These are phyloP conservation scores for Ovis aries DNA, from an alignment of 2,113 vertebrate genomes.

Conservation along the genomic window ARS-UI_Ramb_v3.0 NC_056057.1:91523501-91524000, in stretches of 20 bases:
- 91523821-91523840: neutral
- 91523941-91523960: neutral
- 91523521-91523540: accelerated
- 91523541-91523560: neutral
- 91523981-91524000: neutral
- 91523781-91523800: neutral
- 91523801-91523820: neutral
- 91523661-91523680: neutral
- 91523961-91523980: neutral
- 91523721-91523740: neutral
- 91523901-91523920: neutral
- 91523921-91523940: neutral
- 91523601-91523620: neutral
- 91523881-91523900: neutral
- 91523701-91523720: neutral
- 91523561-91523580: neutral
- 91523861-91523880: neutral
- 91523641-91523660: neutral
- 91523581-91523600: neutral
- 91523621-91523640: neutral
- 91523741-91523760: neutral
- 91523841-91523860: neutral
- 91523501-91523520: neutral
- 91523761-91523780: neutral
- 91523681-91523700: neutral